Conservation (phyloP, 2,797 vertebrate species). For the Enteromius trimaculatus region DNA sequence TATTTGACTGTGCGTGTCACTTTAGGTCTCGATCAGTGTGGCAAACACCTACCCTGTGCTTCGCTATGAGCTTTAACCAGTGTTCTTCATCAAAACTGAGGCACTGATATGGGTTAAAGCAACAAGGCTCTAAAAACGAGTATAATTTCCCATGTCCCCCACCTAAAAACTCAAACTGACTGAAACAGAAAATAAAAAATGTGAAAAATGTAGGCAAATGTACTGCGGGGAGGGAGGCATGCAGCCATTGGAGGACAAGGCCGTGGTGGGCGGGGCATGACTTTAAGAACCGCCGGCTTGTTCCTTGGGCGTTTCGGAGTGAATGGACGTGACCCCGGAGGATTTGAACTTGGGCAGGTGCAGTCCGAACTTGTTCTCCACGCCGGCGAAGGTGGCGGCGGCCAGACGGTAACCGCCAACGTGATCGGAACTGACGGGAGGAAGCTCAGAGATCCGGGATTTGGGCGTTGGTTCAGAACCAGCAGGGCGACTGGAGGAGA, state of each 20-base stretch:
- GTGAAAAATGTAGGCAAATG: slow-evolving; percentile 52
- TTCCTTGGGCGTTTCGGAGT: slow-evolving; percentile 65
- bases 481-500: slow-evolving; percentile 82
- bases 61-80: slow-evolving; percentile 24
- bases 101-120: slow-evolving; percentile 52
- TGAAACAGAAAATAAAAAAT: slow-evolving; percentile 57
- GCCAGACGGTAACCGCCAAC: slow-evolving; percentile 95
- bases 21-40: slow-evolving; percentile 33
- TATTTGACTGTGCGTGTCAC: neutral
- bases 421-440: slow-evolving; percentile 88
- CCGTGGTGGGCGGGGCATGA: slow-evolving; percentile 38
- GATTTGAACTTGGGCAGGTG: slow-evolving; percentile 96
- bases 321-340: slow-evolving; percentile 76
- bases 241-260: slow-evolving; percentile 68
- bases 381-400: slow-evolving; percentile 94
- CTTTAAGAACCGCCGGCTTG: slow-evolving; percentile 71
- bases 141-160: slow-evolving; percentile 16
- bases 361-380: slow-evolving; percentile 98
- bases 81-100: slow-evolving; percentile 44
- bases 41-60: slow-evolving; percentile 23
- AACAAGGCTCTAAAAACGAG: slow-evolving; percentile 22
- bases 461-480: slow-evolving; percentile 89
- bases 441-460: slow-evolving; percentile 93
- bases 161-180: slow-evolving; percentile 22
- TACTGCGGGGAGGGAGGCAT: slow-evolving; percentile 72